Base-by-base conservation (phyloP, 23 tunicate genomes). In the Ciona savignyi region DNA sequence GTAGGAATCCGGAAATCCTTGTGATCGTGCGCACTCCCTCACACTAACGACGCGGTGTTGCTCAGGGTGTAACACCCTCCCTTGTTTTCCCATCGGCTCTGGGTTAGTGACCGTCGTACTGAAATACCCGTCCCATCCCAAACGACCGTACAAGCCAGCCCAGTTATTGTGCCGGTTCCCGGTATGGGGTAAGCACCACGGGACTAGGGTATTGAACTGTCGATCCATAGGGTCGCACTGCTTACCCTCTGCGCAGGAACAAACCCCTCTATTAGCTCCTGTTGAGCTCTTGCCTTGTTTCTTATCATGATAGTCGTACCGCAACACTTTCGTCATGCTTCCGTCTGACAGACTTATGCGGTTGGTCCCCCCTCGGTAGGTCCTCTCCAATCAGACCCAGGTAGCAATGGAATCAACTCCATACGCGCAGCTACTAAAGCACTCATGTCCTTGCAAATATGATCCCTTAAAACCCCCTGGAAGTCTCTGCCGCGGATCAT, bases 51-150 rank as follows among this genome's bases (percentile, higher is more conserved):
- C 91, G 0, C 97, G 84, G 32, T 91, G 68, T 70, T 84, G 88
- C 35, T 80, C 91, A 3, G 91, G 97, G 62, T 91, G 97, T 32
- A 91, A 65, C 28, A 91, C 97, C 35, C 91, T 75, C 1, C 97
- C 97, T 72, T 91, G 97, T 70, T 91, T 91, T n/a, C 91, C 97
- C 91, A 91, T 81, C 1, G 97, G 97, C 29, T 84, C 87, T 19
- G 97, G 86, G 60, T 84, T 85, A 25, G 97, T 91, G 34, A 91
- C 84, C 1, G 87, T 80, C 0, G 97, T 91, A 77, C 86, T 91
- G 80, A 85, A 91, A 49, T 75, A 91, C 25, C 97, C 97, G 31
- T 91, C 85, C 91, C 86, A 91, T 31, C 65, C 86, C 19, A 91
- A 60, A 19, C 97, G 80, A 0, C 97, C 97, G 64, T 84, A 91